Percentiles rank a stretch among this genome's conserved stretches.
Conservation (phyloP, 2,888 invertebrate species). For the Cataglyphis altisquamis region DNA sequence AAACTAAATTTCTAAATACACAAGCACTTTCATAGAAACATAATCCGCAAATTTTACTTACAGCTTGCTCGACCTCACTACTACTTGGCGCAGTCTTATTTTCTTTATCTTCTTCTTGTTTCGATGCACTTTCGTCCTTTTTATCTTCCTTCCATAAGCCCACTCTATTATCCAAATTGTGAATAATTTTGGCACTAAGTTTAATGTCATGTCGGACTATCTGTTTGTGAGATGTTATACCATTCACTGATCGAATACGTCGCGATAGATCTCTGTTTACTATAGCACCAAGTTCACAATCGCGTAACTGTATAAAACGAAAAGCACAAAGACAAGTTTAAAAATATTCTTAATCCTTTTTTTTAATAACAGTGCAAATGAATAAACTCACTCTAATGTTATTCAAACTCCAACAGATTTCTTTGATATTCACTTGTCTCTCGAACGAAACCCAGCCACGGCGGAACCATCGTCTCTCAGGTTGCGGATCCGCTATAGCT, state of each 20-base stretch:
- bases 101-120: slow-evolving; percentile 75
- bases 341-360: background rate
- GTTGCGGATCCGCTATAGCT: slow-evolving; percentile 98
- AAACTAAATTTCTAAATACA: background rate
- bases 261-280: slow-evolving; percentile 98
- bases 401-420: slow-evolving; percentile 99
- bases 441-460: slow-evolving; percentile 99
- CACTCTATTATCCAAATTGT: slow-evolving; percentile 95
- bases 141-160: slow-evolving; percentile 91
- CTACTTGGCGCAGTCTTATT: slow-evolving; percentile 76
- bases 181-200: slow-evolving; percentile 95
- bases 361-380: background rate
- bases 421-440: slow-evolving; percentile 98
- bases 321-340: slow-evolving; percentile 61
- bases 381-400: slow-evolving; percentile 91
- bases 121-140: slow-evolving; percentile 79
- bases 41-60: slow-evolving; percentile 61
- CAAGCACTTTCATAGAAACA: background rate
- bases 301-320: slow-evolving; percentile 90
- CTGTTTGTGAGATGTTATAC: slow-evolving; percentile 95
- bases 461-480: slow-evolving; percentile 98
- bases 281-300: slow-evolving; percentile 97
- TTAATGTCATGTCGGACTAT: slow-evolving; percentile 97
- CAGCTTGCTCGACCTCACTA: slow-evolving; percentile 81
- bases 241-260: slow-evolving; percentile 96